phyloP scores from a whole-genome alignment of 2,113 vertebrate genomes.

The Pyrgilauda ruficollis region DNA sequence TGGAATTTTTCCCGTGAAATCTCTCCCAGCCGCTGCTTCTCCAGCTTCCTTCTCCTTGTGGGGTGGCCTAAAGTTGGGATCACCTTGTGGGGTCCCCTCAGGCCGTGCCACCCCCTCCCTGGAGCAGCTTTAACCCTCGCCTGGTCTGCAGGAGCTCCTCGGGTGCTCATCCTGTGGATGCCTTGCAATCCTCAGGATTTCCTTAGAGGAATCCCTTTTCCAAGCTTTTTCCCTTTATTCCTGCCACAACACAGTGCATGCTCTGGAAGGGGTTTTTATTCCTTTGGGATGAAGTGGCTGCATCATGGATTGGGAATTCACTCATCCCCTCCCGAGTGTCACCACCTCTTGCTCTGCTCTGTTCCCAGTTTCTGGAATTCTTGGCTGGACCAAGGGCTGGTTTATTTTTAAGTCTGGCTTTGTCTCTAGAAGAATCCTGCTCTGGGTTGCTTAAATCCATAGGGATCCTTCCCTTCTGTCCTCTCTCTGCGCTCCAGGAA shows the following conservation, averaged over 20 bases:
- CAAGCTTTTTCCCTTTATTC: rapidly evolving
- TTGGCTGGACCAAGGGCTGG: not conserved
- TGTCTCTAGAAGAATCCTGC: not conserved
- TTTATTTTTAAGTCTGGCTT: not conserved
- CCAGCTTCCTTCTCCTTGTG: not conserved
- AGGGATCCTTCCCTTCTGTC: not conserved
- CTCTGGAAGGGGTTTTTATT: not conserved
- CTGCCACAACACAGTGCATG: rapidly evolving
- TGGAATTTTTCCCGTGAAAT: not conserved
- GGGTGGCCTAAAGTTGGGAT: not conserved
- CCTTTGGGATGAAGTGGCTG: not conserved
- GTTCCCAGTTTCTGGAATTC: not conserved
- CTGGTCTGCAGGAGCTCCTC: not conserved
- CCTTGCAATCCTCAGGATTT: not conserved
- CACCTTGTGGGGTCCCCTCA: not conserved
- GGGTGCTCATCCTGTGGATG: rapidly evolving
- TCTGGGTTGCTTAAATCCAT: rapidly evolving
- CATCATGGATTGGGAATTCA: rapidly evolving
- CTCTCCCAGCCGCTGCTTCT: not conserved
- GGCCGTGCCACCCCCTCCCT: not conserved
- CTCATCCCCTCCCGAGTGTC: rapidly evolving
- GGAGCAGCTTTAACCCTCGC: not conserved
- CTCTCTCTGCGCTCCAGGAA: rapidly evolving
- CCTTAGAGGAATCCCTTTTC: not conserved
- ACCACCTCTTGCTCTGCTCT: not conserved